A percentile compares a stretch with the other conserved stretches of the same genome.
Conservation (phyloP, 2,888 invertebrate genomes). For the Andricus quercusramuli region DNA sequence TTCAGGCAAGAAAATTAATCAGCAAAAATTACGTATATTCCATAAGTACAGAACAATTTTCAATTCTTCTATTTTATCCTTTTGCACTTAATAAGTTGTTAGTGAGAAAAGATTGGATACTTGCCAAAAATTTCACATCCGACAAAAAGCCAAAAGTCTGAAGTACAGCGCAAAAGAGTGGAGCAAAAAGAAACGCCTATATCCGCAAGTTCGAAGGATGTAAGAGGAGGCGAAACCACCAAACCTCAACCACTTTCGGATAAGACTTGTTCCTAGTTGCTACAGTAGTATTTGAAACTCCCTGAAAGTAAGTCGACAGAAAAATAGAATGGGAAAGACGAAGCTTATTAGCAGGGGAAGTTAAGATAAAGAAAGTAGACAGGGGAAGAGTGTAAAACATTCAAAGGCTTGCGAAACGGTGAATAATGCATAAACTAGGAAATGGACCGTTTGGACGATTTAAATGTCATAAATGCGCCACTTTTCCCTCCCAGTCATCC, state of each 20-base stretch:
- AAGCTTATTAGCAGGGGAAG: slow-evolving; percentile 41
- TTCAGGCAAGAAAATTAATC: too few species aligned
- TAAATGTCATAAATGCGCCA: slow-evolving; percentile 77
- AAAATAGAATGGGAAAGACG: slow-evolving; percentile 37
- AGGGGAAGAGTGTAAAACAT: slow-evolving; percentile 67
- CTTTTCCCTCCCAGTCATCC: slow-evolving; percentile 43
- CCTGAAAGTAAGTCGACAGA: slow-evolving; percentile 2
- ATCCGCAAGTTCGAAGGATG: slow-evolving; percentile 5
- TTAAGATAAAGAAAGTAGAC: slow-evolving; percentile 51
- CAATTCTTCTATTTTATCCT: background rate
- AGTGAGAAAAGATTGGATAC: slow-evolving; percentile 1
- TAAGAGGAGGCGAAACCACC: background rate
- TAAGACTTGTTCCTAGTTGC: background rate
- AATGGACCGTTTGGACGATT: slow-evolving; percentile 77
- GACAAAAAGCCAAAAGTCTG: slow-evolving; percentile 1
- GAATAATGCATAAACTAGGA: slow-evolving; percentile 76
- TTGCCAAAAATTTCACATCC: slow-evolving; percentile 1
- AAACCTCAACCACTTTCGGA: slow-evolving; percentile 21
- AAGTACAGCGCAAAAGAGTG: background rate
- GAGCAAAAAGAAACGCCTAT: slow-evolving; percentile 8
- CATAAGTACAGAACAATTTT: background rate
- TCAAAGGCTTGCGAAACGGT: slow-evolving; percentile 69
- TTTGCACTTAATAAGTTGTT: background rate
- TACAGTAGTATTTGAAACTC: background rate
- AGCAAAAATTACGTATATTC: background rate